Base-by-base conservation (phyloP, 1,140 invertebrate species). In the Drosophila sucinea region DNA sequence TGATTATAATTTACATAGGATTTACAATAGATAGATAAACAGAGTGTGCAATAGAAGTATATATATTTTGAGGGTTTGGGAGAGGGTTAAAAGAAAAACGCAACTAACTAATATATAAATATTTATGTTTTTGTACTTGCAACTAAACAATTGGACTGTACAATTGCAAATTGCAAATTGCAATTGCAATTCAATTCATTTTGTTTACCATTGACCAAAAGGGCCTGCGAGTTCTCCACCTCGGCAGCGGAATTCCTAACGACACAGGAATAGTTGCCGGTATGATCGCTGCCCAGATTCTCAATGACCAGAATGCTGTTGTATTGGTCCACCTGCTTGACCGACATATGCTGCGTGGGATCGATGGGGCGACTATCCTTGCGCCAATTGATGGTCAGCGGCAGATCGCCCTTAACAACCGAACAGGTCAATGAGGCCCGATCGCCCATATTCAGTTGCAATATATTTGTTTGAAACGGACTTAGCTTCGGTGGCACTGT, bases 401-500 rank as follows among this genome's bases (percentile, higher is more conserved):
- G 96, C 44, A 95, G 93, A 92, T 97, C 96, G 60, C 96, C 96
- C 85, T 96, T 95, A 65, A 95, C 95, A 71, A 96, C 95, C 11
- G 95, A 95, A 92, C 96, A 97, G 63, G 96, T 96, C 60, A 96
- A 92, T 41, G 95, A 96, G 41, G 95, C 95, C 38, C 96, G 93
- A 86, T 96, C 96, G 54, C 95, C 95, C 81, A 97, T 95, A 83
- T 96, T 95, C 30, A 96, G 93, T 74, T 95, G 94, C 68, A 95
- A 93, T 83, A 95, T 94, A 61, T 95, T 94, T 76, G 94, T 95
- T 93, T 95, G 93, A 92, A 96, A 96, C 58, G 95, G 95, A 93
- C 95, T 96, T 93, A 96, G 94, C 94, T 96, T 96, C 76, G 96
- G 96, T 78, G 96, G 95, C 93, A 96, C 96, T 96, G 95, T 75